Conservation (phyloP, 2,888 invertebrate genomes). For the Stratiomys singularior region DNA sequence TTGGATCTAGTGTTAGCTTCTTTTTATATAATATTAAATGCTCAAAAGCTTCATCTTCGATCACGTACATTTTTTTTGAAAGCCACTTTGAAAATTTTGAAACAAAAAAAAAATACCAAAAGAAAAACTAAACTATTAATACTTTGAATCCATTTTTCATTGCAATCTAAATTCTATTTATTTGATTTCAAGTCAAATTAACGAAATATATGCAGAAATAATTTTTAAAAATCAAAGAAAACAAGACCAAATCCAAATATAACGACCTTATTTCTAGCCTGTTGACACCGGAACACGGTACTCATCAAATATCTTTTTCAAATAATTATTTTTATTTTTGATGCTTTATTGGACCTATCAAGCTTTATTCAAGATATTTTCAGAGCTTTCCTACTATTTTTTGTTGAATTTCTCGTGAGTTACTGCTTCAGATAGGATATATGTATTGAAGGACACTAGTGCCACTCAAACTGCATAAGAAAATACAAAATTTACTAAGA, state of each 20-base stretch:
- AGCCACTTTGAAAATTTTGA: conserved; percentile 30
- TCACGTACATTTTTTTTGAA: conserved; percentile 32
- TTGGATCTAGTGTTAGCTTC: conserved; percentile 42
- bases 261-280: background rate
- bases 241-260: conserved; percentile 29
- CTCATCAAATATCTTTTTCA: no score
- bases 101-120: background rate
- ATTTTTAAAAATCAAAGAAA: conserved; percentile 13
- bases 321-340: no score
- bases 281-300: background rate
- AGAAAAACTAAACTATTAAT: background rate
- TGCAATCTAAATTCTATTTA: no score
- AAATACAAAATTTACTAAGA: no score
- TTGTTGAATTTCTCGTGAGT: no score
- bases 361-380: no score
- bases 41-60: conserved; percentile 30
- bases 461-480: no score
- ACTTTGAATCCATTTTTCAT: background rate
- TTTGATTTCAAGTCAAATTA: background rate
- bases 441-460: no score
- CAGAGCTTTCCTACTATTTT: no score
- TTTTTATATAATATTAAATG: conserved; percentile 28
- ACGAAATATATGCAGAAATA: background rate
- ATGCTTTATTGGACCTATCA: no score
- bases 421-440: no score